Evolutionary conservation across 2,113 vertebrate species (phyloP), one percentile per base, ranked within the genome.

Genomic region (Callaeas wilsoni): DNA sequence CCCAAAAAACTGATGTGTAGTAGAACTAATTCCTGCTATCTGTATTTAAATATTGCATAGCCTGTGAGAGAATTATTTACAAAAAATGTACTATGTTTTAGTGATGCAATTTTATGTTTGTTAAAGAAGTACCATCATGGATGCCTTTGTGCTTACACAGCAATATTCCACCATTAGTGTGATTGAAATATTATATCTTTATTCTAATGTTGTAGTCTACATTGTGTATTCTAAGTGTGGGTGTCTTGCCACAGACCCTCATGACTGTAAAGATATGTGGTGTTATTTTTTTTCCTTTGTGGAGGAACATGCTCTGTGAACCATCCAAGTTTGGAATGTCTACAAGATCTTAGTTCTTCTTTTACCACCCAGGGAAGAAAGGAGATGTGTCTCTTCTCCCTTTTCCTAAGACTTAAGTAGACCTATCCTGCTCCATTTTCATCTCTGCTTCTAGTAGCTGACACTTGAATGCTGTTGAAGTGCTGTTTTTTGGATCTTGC

Each of bases 211-310:
- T 32, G 10, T 56, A 62, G n/a, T 49, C 42, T 69, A 13, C 32
- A 25, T 49, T 52, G 56, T 78, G 9, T 73, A 49, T 73, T 60
- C 4, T 30, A 33, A 89, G 29, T 80, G 46, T 69, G 79, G 75
- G 21, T 94, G 75, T 88, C 75, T 87, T 93, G 67, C 82, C 83
- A 77, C 92, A 93, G 92, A 88, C 92, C 55, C 50, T 90, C 59
- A 49, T 65, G 71, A 85, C 75, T 85, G 41, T 65, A 55, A 85
- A 86, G 37, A 65, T 49, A 20, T 0, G 6, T 84, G 35, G 33
- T 74, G 41, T 2, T 88, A 1, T 59, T 8, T 46, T 41, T n/a
- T 55, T 41, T 26, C 5, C 3, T 65, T n/a, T 44, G 44, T 71
- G 67, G 25, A 37, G 62, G 53, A 77, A 47, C 5, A 0, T 90